These are phyloP conservation scores for Meloidogyne chitwoodi DNA, from an alignment of 1,140 invertebrate genomes.

Conservation along the genomic window DNA sequence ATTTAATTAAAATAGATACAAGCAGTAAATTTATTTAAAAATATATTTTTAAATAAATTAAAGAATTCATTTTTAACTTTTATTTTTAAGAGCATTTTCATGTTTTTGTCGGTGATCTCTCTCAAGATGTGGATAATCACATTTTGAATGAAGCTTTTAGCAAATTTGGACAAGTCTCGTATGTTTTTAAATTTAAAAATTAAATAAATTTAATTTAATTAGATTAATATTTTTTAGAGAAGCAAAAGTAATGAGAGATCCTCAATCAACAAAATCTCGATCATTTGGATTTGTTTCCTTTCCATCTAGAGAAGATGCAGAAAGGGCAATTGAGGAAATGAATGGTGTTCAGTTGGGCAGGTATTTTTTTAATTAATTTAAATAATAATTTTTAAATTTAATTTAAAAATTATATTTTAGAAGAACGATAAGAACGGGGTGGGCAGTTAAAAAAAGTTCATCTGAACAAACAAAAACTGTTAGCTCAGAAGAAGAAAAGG, in stretches of 20 bases:
- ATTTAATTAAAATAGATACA: slow-evolving; percentile 31
- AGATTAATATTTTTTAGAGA: slow-evolving; percentile 38
- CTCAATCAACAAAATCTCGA: slow-evolving; percentile 95
- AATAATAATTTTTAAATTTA: no score
- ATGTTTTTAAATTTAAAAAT: no score
- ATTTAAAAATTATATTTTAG: no score
- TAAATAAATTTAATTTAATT: not conserved
- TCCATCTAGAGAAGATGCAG: slow-evolving; percentile 76
- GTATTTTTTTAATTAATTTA: no score
- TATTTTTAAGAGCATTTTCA: slow-evolving; percentile 75
- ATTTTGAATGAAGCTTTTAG: slow-evolving; percentile 89
- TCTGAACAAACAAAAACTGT: not conserved
- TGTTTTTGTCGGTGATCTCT: slow-evolving; percentile 96
- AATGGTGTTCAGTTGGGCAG: slow-evolving; percentile 98
- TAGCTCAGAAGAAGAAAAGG: slow-evolving; percentile 7
- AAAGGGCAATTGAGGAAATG: slow-evolving; percentile 92
- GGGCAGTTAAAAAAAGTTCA: slow-evolving; percentile 80
- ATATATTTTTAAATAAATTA: slow-evolving; percentile 6
- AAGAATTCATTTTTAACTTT: slow-evolving; percentile 2
- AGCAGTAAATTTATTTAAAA: slow-evolving; percentile 31
- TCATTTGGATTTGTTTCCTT: slow-evolving; percentile 99
- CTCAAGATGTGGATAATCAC: slow-evolving; percentile 94
- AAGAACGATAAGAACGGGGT: slow-evolving; percentile 93
- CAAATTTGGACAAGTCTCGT: slow-evolving; percentile 93
- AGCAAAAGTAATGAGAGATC: slow-evolving; percentile 70